Base-by-base conservation (phyloP, 2,113 vertebrate species). In the Macquaria ambigua region DNA sequence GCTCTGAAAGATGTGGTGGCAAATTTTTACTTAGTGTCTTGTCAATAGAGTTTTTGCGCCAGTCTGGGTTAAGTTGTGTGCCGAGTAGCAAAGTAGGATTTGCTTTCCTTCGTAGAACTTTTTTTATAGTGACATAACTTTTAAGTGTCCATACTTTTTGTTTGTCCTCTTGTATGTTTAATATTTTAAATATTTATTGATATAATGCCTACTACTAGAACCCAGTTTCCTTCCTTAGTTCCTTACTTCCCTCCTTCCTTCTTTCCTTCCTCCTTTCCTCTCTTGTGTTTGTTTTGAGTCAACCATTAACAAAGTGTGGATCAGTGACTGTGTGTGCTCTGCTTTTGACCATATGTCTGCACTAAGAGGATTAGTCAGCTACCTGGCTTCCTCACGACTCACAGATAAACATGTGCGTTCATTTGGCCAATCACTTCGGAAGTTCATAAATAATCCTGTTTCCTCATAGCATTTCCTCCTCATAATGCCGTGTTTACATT, bases 311-410 rank as follows among this genome's bases (percentile, higher is more conserved):
- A 87, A 89, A 87, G 67, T 72, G 85, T 84, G 84, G 71, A 83
- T 94, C 71, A 85, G 64, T 88, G 87, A 88, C 56, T 90, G 73
- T 77, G 76, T 86, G 90, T 69, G 69, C 78, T 66, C 43, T 77
- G 61, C 83, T 80, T 85, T 85, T 78, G 93, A 84, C 93, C 93
- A 94, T 95, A 95, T 95, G 94, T 87, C 88, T 77, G n/a, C 74
- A 34, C 83, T 95, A 95, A 95, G 93, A 93, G 90, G 94, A 95
- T 95, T 95, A 95, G 79, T 43, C 15, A 34, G 71, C 72, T 76
- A 88, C 78, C 87, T 71, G 52, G 79, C 84, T 77, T 88, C 82
- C 50, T 73, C 71, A 67, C 56, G 37, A 82, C 89, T 74, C 72
- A 74, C 76, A 83, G 84, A 81, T 75, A 74, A 76, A 72, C 74